A percentile compares a stretch with the other conserved stretches of the same genome.
These are phyloP conservation scores for Discoglossus pictus DNA, from an alignment of 2,797 vertebrate genomes.

Conservation along the genomic window DNA sequence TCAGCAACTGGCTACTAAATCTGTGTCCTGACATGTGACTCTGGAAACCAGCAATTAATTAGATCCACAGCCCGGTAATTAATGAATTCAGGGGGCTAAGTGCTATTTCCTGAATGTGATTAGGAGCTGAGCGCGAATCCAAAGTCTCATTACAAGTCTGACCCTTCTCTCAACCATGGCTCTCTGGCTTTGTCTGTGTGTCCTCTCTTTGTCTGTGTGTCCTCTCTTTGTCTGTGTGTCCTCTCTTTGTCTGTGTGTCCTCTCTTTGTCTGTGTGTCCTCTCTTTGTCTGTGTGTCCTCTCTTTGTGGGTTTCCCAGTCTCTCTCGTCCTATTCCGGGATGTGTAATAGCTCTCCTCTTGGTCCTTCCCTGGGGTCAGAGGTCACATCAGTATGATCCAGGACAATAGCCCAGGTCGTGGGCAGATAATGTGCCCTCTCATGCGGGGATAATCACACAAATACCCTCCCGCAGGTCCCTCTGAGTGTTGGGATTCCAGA, in stretches of 20 bases:
- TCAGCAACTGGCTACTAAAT: slow-evolving; percentile 6
- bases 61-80: not conserved
- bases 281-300: too few relatives aligned
- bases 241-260: too few relatives aligned
- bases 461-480: not conserved
- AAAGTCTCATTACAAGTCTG: slow-evolving; percentile 15
- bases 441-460: slow-evolving; percentile 13
- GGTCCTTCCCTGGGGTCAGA: not conserved
- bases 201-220: too few relatives aligned
- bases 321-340: slow-evolving; percentile 9
- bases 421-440: not conserved
- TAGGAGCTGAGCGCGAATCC: not conserved
- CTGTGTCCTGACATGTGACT: not conserved
- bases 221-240: not conserved
- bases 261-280: not conserved
- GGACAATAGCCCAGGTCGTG: slow-evolving; percentile 13
- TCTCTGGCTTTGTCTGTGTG: too few relatives aligned
- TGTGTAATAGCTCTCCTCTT: not conserved
- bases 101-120: not conserved
- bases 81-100: not conserved
- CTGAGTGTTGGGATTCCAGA: not conserved
- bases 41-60: not conserved
- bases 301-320: not conserved
- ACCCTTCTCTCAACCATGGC: slow-evolving; percentile 12
- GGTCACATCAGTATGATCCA: not conserved